phyloP scores from a whole-genome alignment of 2,113 vertebrate species.

The Chionodraco myersi region DNA sequence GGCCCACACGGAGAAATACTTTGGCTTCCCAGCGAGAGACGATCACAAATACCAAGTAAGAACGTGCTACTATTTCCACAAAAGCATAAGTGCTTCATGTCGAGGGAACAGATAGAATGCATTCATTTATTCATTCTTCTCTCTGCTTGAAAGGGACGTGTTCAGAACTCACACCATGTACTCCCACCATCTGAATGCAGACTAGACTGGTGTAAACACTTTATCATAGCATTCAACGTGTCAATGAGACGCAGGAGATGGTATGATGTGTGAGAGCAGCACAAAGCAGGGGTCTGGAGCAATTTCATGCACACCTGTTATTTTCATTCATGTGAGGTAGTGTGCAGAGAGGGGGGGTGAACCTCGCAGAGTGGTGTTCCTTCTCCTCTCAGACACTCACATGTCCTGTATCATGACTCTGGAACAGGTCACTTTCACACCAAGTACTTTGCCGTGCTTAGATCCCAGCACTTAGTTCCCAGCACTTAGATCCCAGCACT shows the following conservation, averaged over 20 bases:
- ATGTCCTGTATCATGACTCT: not conserved
- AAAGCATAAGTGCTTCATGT: not conserved
- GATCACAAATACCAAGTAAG: conserved; percentile 74
- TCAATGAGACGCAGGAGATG: not conserved
- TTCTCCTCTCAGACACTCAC: not conserved
- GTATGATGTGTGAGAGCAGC: no score
- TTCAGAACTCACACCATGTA: not conserved
- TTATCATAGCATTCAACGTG: not conserved
- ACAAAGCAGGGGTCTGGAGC: not conserved
- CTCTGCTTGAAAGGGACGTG: not conserved
- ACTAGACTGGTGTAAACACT: not conserved
- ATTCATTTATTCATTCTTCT: not conserved
- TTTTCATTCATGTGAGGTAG: not conserved
- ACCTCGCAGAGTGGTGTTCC: not conserved
- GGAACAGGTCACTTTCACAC: not conserved
- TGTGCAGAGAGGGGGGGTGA: not conserved
- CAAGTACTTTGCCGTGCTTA: no score
- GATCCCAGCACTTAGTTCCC: no score
- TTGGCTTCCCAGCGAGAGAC: conserved; percentile 65
- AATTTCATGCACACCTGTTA: not conserved
- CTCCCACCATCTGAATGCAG: not conserved
- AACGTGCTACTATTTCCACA: not conserved
- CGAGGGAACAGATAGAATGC: not conserved
- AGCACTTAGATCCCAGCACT: no score
- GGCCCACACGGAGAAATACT: conserved; percentile 76